Base-by-base conservation (phyloP, 2,888 invertebrate species). In the Trissoscelio sp. region DNA sequence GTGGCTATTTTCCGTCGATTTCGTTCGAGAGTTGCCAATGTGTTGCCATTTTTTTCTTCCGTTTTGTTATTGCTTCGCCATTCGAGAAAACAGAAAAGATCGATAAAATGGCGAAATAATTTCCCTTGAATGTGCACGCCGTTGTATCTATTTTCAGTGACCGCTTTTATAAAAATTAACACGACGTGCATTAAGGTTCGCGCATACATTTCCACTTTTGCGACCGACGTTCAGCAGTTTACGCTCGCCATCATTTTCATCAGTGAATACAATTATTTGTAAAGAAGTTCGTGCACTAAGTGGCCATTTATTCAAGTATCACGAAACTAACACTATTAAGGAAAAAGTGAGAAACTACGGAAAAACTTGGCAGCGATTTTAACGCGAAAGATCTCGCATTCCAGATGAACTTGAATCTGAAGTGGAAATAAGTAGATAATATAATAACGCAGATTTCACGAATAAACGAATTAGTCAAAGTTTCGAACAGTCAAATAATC, bases 1-100 rank as follows among this genome's bases (percentile, higher is more conserved):
- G 84, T 77, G 73, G 83, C 81, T 83, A 82, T 88, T 86, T 86
- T 84, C 79, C 80, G 55, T 70, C 79, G 64, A 79, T 73, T 81
- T 78, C 70, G 60, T 48, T 34, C 48, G 58, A 58, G 28, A 60
- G 66, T 78, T 64, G 67, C 75, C 66, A 70, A 69, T 70, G 62
- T 78, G 78, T 70, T 64, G 46, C 24, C 64, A 39, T 58, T 77
- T 78, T 39, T 78, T 78, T 62, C 78, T 46, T 70, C 34, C 64
- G 55, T 78, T 70, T 48, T 55, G 55, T 78, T 78, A 78, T 69
- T 78, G 69, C 69, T 62, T 62, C 31, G 9, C 62, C 46, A 62
- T 62, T 64, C 62, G 53, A 69, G 69, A 55, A 64, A 78, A 62
- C 62, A 62, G 70, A 44, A 53, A 67, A 62, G 69, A 69, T 62